phyloP scores from a whole-genome alignment of 1,140 invertebrate species.

The Batillaria attramentaria region DNA sequence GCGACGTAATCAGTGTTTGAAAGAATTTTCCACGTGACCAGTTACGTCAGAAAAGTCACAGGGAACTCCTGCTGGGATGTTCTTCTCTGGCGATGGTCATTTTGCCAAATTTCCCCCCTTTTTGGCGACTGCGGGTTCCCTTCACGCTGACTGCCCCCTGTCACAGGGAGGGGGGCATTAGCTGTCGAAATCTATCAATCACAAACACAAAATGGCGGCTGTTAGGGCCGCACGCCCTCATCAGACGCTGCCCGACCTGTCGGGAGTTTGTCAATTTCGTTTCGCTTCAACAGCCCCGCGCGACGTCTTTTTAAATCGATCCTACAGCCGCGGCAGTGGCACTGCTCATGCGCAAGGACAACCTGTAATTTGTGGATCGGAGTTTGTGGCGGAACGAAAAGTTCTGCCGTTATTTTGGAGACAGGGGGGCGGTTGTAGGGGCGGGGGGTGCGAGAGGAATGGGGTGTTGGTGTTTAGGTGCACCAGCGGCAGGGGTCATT shows the following conservation, averaged over 20 bases:
- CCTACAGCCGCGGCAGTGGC: not conserved
- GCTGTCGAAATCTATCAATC: constrained; percentile 2
- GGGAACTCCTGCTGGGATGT: not conserved
- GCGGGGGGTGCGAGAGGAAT: not conserved
- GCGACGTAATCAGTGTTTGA: constrained; percentile 9
- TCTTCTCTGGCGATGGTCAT: not conserved
- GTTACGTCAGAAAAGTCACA: not conserved
- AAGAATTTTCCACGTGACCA: constrained; percentile 1
- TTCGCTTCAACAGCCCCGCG: not conserved
- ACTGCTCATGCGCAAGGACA: not conserved
- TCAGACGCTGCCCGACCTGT: not conserved
- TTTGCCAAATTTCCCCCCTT: not conserved
- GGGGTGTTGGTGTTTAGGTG: too few species aligned
- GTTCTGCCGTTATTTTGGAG: too few species aligned
- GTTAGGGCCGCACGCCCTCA: not conserved
- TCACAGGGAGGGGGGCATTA: constrained; percentile 4
- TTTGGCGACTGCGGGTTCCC: not conserved
- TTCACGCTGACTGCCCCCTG: not conserved
- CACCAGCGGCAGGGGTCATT: too few species aligned
- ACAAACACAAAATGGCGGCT: not conserved
- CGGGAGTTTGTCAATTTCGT: constrained; percentile 5
- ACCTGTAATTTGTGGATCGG: constrained; percentile 12
- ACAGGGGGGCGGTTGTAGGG: too few species aligned
- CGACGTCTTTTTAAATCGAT: constrained; percentile 16
- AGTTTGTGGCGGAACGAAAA: not conserved